Percentiles rank a stretch among this genome's conserved stretches.
Conservation (phyloP, 2,888 invertebrate species). For the Tridacna gigas region DNA sequence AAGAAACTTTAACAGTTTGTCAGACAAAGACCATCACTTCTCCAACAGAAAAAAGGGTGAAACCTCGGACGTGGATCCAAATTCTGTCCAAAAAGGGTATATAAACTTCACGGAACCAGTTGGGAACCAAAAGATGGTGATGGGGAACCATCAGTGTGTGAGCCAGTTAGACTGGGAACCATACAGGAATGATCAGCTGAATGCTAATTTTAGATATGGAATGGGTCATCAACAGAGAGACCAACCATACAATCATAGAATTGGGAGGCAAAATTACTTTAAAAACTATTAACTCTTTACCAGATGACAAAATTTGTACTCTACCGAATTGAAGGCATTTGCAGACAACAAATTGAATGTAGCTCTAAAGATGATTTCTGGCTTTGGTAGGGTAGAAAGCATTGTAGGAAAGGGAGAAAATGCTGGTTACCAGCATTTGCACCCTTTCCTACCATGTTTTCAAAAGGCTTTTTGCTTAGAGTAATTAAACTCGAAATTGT, state of each 20-base stretch:
- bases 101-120: constrained; percentile 6
- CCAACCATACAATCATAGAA: not conserved
- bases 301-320: no score
- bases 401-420: no score
- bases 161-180: constrained; percentile 13
- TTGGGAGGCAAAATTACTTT: not conserved
- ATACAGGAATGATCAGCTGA: constrained; percentile 22
- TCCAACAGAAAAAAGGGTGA: not conserved
- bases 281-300: no score
- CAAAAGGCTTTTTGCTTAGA: no score
- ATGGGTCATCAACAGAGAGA: not conserved
- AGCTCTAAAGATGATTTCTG: no score
- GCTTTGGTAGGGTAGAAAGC: no score
- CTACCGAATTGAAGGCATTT: no score
- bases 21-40: not conserved
- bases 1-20: not conserved
- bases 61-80: not conserved
- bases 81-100: not conserved
- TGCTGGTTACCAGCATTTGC: no score
- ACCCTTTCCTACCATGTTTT: no score
- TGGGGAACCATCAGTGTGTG: constrained; percentile 23
- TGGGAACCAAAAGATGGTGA: constrained; percentile 5
- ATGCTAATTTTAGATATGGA: constrained; percentile 4
- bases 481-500: no score
- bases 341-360: no score